phyloP scores from a whole-genome alignment of 2,113 vertebrate genomes.

The Diphyllodes magnificus region DNA sequence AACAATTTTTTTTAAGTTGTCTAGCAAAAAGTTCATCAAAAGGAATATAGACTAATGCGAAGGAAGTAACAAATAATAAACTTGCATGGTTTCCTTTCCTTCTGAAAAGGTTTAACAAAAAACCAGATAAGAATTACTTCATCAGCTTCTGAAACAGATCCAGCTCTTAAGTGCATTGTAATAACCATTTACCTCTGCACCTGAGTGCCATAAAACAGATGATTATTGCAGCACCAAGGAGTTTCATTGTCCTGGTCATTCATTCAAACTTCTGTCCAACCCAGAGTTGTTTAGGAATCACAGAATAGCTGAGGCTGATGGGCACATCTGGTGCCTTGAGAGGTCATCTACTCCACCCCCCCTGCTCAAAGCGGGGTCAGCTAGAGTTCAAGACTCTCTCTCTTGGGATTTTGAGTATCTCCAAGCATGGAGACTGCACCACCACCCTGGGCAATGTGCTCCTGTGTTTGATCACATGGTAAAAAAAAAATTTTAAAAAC shows the following conservation, averaged over 20 bases:
- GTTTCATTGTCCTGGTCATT: neutral
- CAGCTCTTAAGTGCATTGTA: conserved; percentile 41
- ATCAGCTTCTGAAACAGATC: conserved; percentile 30
- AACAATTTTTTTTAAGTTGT: neutral
- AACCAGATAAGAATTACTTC: neutral
- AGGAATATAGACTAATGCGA: neutral
- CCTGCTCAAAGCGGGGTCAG: neutral
- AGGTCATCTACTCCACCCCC: neutral
- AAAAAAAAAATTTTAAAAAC: neutral
- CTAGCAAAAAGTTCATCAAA: neutral
- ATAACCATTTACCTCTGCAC: conserved; percentile 46
- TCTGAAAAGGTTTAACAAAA: conserved; percentile 11
- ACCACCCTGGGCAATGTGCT: neutral
- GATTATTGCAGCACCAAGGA: conserved; percentile 22
- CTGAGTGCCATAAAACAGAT: conserved; percentile 21
- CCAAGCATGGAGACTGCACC: neutral
- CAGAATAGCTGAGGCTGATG: neutral
- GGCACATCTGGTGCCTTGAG: neutral
- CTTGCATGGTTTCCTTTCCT: neutral
- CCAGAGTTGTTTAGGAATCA: neutral
- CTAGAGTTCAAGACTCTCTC: neutral
- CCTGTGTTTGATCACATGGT: neutral
- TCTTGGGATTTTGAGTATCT: neutral
- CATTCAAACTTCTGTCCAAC: neutral
- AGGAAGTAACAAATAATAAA: neutral